Base-by-base conservation (phyloP, 2,113 vertebrate species). In the Archocentrus centrarchus region DNA sequence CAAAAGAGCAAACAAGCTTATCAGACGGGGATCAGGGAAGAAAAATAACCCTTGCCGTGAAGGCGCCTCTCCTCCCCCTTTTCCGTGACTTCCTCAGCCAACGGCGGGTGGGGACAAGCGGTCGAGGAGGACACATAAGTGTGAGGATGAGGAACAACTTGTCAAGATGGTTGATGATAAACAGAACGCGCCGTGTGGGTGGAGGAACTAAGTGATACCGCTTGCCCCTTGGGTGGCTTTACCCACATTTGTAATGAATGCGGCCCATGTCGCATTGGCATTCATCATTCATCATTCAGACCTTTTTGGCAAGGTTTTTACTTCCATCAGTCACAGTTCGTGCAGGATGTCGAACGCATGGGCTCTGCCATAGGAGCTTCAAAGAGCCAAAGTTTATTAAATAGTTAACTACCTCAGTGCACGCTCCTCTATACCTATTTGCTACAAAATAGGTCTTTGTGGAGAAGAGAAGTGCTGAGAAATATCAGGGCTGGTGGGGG, bases 1-100 rank as follows among this genome's bases (percentile, higher is more conserved):
- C 90, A 92, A 94, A 93, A 90, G 88, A 93, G 88, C 93, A 92
- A 94, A 93, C 93, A 89, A 77, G 75, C 90, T 95, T 95, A 93
- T 93, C 92, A 89, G 93, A 93, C 89, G 77, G 77, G 64, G 81
- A 89, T 87, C 88, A 61, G 81, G 66, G 77, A 92, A 93, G 95
- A 95, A 94, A 93, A 93, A 95, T 93, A 90, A 88, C 90, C 88
- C 85, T 87, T n/a, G 6, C 59, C 11, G 18, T 37, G 41, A 88
- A 85, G 81, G 70, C 79, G 73, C 75, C 66, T 85, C 84, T 81
- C 83, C 81, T 75, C 59, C 75, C 27, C 60, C 60, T 80, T 84
- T 88, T 86, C 68, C 57, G 18, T 70, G 64, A 85, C 89, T 87
- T 83, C 53, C 27, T 75, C 60, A 60, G 83, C 62, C 73, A 47